Base-by-base conservation (phyloP, 2,113 vertebrate genomes). In the Labeo catla region DNA sequence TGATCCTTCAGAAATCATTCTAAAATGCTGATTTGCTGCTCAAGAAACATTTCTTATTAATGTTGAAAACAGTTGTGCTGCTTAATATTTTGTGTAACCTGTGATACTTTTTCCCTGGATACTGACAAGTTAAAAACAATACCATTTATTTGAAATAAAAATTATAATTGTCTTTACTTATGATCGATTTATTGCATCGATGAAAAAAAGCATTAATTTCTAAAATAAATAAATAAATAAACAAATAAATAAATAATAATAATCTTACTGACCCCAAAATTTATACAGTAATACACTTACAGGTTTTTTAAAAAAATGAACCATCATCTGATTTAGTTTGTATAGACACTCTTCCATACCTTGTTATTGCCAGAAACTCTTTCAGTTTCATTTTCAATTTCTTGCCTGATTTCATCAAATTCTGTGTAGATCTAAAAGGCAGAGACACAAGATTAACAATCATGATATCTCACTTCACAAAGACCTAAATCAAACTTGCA, bases 341-440 rank as follows among this genome's bases (percentile, higher is more conserved):
- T 36, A 21, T 21, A 43, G 10, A 7, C 8, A 21, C 68, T 45
- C 39, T n/a, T 73, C 8, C 86, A 49, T 94, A 99, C 98, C 96
- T 99, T 99, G 92, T 99, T 99, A 90, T 88, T 98, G 91, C 98
- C 98, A 87, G 98, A 98, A 93, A 99, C 94, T 92, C 98, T 96
- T 91, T 99, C 98, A 0, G 98, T 99, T 94, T 99, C 98, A 89
- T 91, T 95, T 94, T 97, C 97, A 91, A 99, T 98, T 96, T 99
- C 98, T 89, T 97, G 96, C 72, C 97, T 96, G 93, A 99, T 99
- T 93, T 99, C 97, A 92, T 98, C 96, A 90, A 99, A 99, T 87
- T 98, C 97, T 86, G 96, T 95, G 86, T 96, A 99, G 77, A 98
- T 94, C 98, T 99, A 92, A 89, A 86, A 81, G 47, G 21, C 36